Evolutionary conservation across 2,113 vertebrate genomes (phyloP).

Genomic region (Carollia perspicillata): DNA sequence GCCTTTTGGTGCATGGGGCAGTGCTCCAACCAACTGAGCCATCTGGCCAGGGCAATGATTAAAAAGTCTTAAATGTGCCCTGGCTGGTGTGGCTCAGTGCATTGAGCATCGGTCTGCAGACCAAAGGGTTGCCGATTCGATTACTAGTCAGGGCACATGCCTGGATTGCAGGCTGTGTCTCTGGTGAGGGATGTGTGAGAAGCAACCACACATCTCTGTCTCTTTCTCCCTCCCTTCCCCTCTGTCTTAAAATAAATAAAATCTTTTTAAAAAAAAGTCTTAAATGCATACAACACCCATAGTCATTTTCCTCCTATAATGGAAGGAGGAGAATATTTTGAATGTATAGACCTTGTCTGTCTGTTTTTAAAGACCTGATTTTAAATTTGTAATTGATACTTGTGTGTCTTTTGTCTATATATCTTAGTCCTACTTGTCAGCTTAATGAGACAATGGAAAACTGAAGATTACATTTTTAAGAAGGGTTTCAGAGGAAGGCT

Average conservation of each 20-base stretch:
- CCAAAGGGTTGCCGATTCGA: too few species aligned
- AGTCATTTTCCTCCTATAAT: not conserved
- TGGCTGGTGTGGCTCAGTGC: too few species aligned
- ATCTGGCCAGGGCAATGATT: not conserved
- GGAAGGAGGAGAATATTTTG: not conserved
- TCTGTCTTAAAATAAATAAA: too few species aligned
- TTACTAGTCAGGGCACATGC: too few species aligned
- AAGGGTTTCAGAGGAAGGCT: not conserved
- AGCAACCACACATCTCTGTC: too few species aligned
- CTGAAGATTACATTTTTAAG: not conserved
- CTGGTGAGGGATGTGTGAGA: too few species aligned
- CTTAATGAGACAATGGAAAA: not conserved
- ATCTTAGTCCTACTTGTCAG: not conserved
- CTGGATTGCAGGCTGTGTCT: too few species aligned
- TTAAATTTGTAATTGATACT: not conserved
- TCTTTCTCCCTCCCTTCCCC: too few species aligned
- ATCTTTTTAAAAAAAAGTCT: not conserved
- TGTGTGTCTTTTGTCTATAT: not conserved
- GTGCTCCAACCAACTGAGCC: too few species aligned
- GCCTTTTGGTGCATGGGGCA: too few species aligned
- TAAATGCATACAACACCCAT: accelerated
- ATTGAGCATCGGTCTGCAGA: too few species aligned
- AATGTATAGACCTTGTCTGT: not conserved
- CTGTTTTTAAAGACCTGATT: not conserved
- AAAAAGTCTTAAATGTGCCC: not conserved